Conservation (phyloP, 2,113 vertebrate genomes). For the Lampris incognitus region DNA sequence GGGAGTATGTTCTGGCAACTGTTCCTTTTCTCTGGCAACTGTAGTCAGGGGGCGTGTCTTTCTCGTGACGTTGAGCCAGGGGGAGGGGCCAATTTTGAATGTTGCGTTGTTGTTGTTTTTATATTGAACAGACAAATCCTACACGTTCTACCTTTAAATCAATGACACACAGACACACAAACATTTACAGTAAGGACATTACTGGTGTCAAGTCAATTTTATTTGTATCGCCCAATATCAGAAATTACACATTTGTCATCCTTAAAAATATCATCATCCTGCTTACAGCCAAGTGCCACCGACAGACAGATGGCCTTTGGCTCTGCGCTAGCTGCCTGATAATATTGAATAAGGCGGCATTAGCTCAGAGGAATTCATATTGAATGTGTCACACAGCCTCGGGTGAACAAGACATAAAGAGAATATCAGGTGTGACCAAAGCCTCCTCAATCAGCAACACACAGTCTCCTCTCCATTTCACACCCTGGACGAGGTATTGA, state of each 20-base stretch:
- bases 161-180: background rate
- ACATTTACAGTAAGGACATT: background rate
- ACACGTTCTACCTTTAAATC: too few relatives aligned
- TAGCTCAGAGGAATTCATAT: conserved; percentile 63
- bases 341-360: conserved; percentile 62
- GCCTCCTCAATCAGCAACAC: conserved; percentile 67
- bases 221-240: too few relatives aligned
- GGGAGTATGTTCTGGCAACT: too few relatives aligned
- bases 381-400: conserved; percentile 61
- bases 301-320: conserved; percentile 50
- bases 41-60: too few relatives aligned
- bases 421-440: conserved; percentile 75
- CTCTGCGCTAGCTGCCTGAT: conserved; percentile 38
- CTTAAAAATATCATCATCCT: background rate
- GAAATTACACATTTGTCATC: background rate
- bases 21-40: too few relatives aligned
- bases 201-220: too few relatives aligned
- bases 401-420: conserved; percentile 70
- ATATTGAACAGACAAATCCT: too few relatives aligned
- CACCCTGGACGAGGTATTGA: conserved; percentile 63
- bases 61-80: too few relatives aligned
- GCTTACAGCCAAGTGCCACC: conserved; percentile 29
- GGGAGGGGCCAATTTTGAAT: too few relatives aligned
- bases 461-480: conserved; percentile 59
- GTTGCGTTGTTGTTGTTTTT: too few relatives aligned